Percentiles rank a stretch among this genome's conserved stretches.
Evolutionary conservation across 1,140 invertebrate species (phyloP).

Genomic region (Anastrepha ludens): DNA sequence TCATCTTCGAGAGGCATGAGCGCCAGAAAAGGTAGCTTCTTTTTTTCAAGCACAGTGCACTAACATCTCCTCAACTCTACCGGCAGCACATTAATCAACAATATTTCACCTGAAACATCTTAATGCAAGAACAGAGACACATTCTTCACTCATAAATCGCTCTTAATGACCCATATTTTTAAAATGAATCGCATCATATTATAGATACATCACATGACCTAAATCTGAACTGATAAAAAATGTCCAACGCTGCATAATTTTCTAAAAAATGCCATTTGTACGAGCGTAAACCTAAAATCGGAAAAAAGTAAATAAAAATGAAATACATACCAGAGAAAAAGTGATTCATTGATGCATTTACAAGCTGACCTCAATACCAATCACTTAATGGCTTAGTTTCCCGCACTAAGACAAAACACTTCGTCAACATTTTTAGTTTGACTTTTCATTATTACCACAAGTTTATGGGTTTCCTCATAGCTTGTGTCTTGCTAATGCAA

Average conservation of each 20-base stretch:
- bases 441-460: constrained; percentile 26
- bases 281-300: background rate
- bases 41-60: too few relatives aligned
- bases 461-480: constrained; percentile 32
- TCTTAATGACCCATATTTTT: background rate
- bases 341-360: constrained; percentile 39
- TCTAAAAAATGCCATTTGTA: background rate
- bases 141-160: too few relatives aligned
- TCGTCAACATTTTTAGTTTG: constrained; percentile 28
- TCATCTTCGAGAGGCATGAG: too few relatives aligned
- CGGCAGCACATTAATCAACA: too few relatives aligned
- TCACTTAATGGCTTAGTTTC: constrained; percentile 41
- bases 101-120: too few relatives aligned
- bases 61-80: too few relatives aligned
- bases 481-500: background rate
- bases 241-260: background rate
- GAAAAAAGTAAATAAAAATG: background rate
- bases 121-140: too few relatives aligned
- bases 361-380: constrained; percentile 38
- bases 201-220: background rate
- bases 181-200: constrained; percentile 11
- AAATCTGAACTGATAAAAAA: background rate
- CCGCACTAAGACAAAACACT: constrained; percentile 5
- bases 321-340: background rate
- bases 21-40: too few relatives aligned